Conservation (phyloP, 2,113 vertebrate species). For the Mionectes macconnelli region DNA sequence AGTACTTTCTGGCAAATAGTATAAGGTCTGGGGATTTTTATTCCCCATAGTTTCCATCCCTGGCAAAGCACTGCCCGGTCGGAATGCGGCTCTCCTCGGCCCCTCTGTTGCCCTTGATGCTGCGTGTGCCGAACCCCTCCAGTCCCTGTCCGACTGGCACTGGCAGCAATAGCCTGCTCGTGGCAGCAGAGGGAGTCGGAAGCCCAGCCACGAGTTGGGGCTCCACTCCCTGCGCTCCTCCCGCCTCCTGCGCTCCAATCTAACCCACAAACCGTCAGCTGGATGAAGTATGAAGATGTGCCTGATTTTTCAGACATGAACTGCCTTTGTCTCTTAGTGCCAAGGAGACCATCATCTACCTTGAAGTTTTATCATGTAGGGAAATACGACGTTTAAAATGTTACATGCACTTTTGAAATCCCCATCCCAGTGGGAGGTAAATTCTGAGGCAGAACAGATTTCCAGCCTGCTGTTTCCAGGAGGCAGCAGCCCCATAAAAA, state of each 20-base stretch:
- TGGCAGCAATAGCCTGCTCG: not conserved
- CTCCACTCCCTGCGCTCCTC: not conserved
- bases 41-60: not conserved
- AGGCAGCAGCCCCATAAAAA: not conserved
- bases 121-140: accelerated
- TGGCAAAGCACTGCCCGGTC: not conserved
- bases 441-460: not conserved
- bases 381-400: not conserved
- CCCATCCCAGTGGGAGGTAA: not conserved
- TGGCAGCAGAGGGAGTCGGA: slow-evolving; percentile 40
- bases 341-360: not conserved
- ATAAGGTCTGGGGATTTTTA: accelerated
- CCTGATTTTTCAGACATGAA: not conserved
- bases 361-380: not conserved
- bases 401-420: not conserved
- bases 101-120: accelerated
- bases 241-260: no score
- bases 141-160: accelerated
- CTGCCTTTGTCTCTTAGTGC: not conserved
- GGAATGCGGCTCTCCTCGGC: accelerated
- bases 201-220: not conserved
- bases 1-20: not conserved
- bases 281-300: no score
- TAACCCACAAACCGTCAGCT: accelerated
- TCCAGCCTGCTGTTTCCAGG: not conserved